Evolutionary conservation across 2,797 vertebrate species (phyloP).

Genomic region (Gallinago solitaria): DNA sequence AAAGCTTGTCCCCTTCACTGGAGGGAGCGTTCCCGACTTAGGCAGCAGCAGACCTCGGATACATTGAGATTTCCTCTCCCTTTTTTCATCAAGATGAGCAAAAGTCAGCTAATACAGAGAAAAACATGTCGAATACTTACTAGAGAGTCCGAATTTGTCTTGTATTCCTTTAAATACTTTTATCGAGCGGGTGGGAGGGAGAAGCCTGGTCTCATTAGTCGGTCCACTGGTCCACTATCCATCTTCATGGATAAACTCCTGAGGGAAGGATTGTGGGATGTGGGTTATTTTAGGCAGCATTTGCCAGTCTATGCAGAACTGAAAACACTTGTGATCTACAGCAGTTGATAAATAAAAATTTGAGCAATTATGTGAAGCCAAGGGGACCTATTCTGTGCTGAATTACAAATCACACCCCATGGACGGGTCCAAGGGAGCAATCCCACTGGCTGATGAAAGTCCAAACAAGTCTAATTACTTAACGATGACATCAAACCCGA

Average conservation of each 20-base stretch:
- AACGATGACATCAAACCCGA: neutral
- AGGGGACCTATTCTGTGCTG: neutral
- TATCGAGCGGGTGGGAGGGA: neutral
- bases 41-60: neutral
- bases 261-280: conserved; percentile 2
- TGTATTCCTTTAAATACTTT: conserved; percentile 54
- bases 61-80: neutral
- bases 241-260: conserved; percentile 19
- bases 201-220: conserved; percentile 35
- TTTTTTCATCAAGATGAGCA: neutral
- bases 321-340: conserved; percentile 28
- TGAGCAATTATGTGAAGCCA: conserved; percentile 15
- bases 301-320: neutral
- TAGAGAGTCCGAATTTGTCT: neutral
- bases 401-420: conserved; percentile 1
- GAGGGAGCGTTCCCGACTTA: neutral
- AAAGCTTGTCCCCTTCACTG: neutral
- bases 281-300: conserved; percentile 22
- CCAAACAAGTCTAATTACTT: neutral
- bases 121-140: neutral
- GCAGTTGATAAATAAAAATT: conserved; percentile 53
- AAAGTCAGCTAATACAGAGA: neutral
- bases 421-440: neutral
- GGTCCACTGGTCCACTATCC: neutral
- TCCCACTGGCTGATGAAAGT: conserved; percentile 13